Conservation (phyloP, 2,888 invertebrate species). For the Lasioglossum pauxillum region DNA sequence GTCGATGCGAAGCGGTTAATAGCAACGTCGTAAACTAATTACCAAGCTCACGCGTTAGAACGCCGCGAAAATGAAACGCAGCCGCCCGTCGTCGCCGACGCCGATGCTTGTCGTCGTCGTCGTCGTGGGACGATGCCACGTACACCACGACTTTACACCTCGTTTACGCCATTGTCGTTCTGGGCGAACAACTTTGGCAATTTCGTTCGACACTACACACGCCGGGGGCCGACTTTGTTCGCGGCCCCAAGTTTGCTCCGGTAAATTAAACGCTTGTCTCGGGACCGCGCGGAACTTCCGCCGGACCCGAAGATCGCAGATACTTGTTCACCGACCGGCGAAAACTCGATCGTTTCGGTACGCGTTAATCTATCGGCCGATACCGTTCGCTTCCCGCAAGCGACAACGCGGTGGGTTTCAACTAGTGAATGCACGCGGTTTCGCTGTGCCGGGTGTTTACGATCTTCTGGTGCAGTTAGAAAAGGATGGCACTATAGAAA, state of each 20-base stretch:
- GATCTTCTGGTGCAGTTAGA: not conserved
- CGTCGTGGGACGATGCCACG: constrained; percentile 31
- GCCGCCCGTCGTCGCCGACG: not conserved
- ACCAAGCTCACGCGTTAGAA: constrained; percentile 7
- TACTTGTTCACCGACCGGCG: not conserved
- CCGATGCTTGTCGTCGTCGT: not conserved
- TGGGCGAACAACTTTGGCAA: constrained; percentile 68
- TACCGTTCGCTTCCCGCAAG: not conserved
- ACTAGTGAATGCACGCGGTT: not conserved
- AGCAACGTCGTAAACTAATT: constrained; percentile 58
- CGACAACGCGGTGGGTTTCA: not conserved
- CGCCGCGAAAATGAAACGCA: constrained; percentile 1
- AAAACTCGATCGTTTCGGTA: not conserved
- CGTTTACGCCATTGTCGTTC: constrained; percentile 72
- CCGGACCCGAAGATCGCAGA: constrained; percentile 1
- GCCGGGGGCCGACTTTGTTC: constrained; percentile 47
- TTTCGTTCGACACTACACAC: constrained; percentile 57
- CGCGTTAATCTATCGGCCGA: not conserved
- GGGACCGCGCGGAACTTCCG: constrained; percentile 17
- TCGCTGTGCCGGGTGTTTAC: not conserved
- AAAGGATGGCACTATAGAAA: not conserved
- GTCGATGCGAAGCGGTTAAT: constrained; percentile 24
- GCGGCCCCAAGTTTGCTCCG: constrained; percentile 55
- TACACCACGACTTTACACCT: constrained; percentile 67
- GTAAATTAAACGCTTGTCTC: constrained; percentile 69